Conservation (phyloP, 1,140 invertebrate genomes). For the Hermetia illucens region DNA sequence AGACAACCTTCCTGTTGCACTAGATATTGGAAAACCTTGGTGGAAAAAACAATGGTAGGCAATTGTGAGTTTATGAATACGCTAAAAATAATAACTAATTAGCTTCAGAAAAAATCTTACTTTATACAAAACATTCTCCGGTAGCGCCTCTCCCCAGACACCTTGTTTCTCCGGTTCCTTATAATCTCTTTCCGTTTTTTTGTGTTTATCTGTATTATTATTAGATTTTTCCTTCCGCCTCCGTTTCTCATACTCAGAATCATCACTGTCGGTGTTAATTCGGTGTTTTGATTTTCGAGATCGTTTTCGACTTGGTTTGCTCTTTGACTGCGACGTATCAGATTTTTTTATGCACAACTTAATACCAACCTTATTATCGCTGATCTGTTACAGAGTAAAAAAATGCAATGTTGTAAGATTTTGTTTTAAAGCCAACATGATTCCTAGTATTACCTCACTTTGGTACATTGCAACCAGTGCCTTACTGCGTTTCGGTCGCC, state of each 20-base stretch:
- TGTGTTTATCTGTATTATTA: slow-evolving; percentile 13
- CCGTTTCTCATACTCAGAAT: slow-evolving; percentile 34
- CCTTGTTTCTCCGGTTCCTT: slow-evolving; percentile 35
- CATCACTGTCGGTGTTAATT: slow-evolving; percentile 29
- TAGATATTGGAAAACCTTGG: slow-evolving; percentile 52
- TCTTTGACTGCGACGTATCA: slow-evolving; percentile 14
- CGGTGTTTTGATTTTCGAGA: slow-evolving; percentile 33
- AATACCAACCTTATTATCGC: slow-evolving; percentile 44
- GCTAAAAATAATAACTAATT: no score
- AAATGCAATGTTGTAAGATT: slow-evolving; percentile 7
- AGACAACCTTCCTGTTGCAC: slow-evolving; percentile 50
- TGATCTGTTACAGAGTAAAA: slow-evolving; percentile 40
- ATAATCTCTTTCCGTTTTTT: slow-evolving; percentile 20
- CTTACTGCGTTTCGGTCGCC: slow-evolving; percentile 21
- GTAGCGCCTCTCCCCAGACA: slow-evolving; percentile 42
- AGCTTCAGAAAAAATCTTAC: no score
- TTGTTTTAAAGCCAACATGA: background rate
- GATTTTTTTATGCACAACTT: slow-evolving; percentile 49
- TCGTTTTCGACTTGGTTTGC: slow-evolving; percentile 29
- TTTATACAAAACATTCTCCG: slow-evolving; percentile 43
- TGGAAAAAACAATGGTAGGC: no score
- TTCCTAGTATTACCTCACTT: slow-evolving; percentile 14
- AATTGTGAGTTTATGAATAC: no score
- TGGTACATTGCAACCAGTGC: slow-evolving; percentile 24
- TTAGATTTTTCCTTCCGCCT: slow-evolving; percentile 19